Conservation (phyloP, 2,797 vertebrate species). For the Gastrophryne carolinensis region DNA sequence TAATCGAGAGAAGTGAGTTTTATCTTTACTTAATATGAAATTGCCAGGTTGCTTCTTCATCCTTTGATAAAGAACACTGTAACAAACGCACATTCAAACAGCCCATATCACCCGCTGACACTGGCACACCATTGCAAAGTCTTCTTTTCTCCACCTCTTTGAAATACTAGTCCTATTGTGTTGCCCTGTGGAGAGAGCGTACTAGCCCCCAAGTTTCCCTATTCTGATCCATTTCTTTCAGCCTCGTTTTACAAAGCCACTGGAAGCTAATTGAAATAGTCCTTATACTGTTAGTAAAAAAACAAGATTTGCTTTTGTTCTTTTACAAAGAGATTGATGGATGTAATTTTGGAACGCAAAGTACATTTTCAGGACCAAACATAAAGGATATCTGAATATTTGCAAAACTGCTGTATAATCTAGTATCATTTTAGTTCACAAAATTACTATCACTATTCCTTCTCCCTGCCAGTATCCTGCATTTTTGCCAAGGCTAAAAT, state of each 20-base stretch:
- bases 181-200: conserved; percentile 41
- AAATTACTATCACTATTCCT: conserved; percentile 24
- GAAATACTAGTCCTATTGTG: conserved; percentile 48
- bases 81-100: conserved; percentile 32
- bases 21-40: conserved; percentile 33
- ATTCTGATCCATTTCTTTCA: conserved; percentile 50
- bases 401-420: conserved; percentile 34
- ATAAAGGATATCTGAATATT: conserved; percentile 41
- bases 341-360: conserved; percentile 46
- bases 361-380: conserved; percentile 37
- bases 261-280: conserved; percentile 49
- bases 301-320: conserved; percentile 39
- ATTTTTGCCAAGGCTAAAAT: conserved; percentile 7
- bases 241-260: conserved; percentile 44
- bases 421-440: conserved; percentile 20
- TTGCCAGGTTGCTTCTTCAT: conserved; percentile 31
- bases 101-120: conserved; percentile 33
- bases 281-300: conserved; percentile 43
- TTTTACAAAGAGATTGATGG: conserved; percentile 41
- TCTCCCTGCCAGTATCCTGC: neutral
- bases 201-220: conserved; percentile 38
- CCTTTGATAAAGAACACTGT: conserved; percentile 27
- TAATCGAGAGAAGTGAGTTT: neutral
- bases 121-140: conserved; percentile 42
- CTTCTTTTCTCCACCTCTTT: conserved; percentile 44